phyloP scores from a whole-genome alignment of 2,113 vertebrate genomes.

The Upupa epops region DNA sequence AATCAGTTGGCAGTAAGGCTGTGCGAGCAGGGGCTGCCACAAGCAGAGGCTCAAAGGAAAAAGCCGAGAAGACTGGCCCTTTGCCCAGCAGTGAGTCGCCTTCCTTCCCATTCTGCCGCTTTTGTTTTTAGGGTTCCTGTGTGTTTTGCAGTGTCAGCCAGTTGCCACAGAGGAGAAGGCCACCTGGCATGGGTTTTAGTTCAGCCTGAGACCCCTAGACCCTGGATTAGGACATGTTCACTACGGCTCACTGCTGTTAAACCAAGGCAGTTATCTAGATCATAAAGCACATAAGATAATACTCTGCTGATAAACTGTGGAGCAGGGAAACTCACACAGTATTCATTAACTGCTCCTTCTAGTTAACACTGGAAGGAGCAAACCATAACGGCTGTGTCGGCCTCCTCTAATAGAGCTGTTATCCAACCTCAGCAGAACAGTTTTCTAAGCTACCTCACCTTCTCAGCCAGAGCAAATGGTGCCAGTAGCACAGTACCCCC shows the following conservation, averaged over 20 bases:
- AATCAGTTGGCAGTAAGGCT: background rate
- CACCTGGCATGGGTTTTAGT: background rate
- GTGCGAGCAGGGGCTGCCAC: slow-evolving; percentile 35
- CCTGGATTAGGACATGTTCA: background rate
- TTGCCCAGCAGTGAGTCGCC: slow-evolving; percentile 23
- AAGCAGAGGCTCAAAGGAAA: slow-evolving; percentile 28
- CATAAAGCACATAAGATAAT: background rate
- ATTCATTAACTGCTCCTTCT: no score
- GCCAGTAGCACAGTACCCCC: background rate
- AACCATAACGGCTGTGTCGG: background rate
- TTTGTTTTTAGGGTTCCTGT: slow-evolving; percentile 57
- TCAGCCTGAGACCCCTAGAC: background rate
- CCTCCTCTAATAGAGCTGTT: background rate
- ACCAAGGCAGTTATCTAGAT: background rate
- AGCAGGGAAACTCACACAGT: background rate
- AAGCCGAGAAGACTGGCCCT: slow-evolving; percentile 20
- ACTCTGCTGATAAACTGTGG: background rate
- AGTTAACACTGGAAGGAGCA: background rate
- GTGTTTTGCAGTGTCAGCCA: slow-evolving; percentile 13
- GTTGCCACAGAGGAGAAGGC: background rate
- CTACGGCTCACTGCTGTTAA: background rate
- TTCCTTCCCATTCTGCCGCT: slow-evolving; percentile 44
- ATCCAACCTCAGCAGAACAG: background rate
- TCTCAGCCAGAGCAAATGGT: background rate
- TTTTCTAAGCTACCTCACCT: background rate